Evolutionary conservation across 2,888 invertebrate genomes (phyloP).

Genomic region (Tricholauxania praeusta): DNA sequence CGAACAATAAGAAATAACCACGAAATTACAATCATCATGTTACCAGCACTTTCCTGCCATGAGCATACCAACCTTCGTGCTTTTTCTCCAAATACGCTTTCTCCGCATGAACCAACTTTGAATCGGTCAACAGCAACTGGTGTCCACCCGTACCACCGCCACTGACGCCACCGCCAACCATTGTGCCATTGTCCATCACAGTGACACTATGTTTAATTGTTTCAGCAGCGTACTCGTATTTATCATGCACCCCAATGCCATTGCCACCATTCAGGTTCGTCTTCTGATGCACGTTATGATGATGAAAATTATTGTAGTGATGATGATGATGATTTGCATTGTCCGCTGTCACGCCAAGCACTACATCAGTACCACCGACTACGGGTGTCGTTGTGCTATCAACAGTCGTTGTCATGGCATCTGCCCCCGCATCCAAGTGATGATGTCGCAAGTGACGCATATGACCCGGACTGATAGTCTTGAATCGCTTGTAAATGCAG

Average conservation of each 20-base stretch:
- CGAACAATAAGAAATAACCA: too few relatives aligned
- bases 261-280: slow-evolving; percentile 46
- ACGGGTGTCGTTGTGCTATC: slow-evolving; percentile 44
- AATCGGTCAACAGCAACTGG: slow-evolving; percentile 47
- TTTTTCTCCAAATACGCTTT: slow-evolving; percentile 54
- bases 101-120: slow-evolving; percentile 51
- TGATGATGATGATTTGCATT: slow-evolving; percentile 36
- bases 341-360: slow-evolving; percentile 35
- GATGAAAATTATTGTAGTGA: slow-evolving; percentile 16
- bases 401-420: slow-evolving; percentile 45
- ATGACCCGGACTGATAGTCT: slow-evolving; percentile 54
- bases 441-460: slow-evolving; percentile 56
- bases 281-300: slow-evolving; percentile 44
- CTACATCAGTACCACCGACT: slow-evolving; percentile 49
- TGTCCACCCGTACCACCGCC: slow-evolving; percentile 27
- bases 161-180: slow-evolving; percentile 31
- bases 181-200: slow-evolving; percentile 39
- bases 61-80: slow-evolving; percentile 50
- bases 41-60: too few relatives aligned
- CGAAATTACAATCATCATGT: too few relatives aligned
- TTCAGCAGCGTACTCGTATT: slow-evolving; percentile 43
- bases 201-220: slow-evolving; percentile 45
- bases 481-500: slow-evolving; percentile 60
- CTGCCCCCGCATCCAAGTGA: slow-evolving; percentile 45
- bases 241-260: slow-evolving; percentile 36